These are phyloP conservation scores for Halcyon chelicuti DNA, from an alignment of 2,797 vertebrate genomes.

Conservation along the genomic window DNA sequence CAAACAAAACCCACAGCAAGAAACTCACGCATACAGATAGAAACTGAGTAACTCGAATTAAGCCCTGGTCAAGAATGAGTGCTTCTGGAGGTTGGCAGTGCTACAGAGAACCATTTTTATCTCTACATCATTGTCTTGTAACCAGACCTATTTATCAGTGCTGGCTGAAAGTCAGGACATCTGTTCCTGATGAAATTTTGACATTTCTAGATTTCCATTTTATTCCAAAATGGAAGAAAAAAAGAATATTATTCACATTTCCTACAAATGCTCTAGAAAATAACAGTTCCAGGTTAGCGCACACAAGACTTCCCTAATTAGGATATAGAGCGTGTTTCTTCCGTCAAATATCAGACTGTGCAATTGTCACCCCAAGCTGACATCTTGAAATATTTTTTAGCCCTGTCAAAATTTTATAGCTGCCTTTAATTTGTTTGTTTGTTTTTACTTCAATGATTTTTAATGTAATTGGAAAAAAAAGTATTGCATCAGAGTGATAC, in stretches of 20 bases:
- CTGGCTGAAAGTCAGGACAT: conserved; percentile 49
- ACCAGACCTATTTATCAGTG: not conserved
- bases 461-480: not conserved
- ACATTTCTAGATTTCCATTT: conserved; percentile 48
- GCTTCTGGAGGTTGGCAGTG: not conserved
- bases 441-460: not conserved
- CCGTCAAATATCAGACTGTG: not conserved
- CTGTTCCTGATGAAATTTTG: conserved; percentile 28
- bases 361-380: not conserved
- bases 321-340: not conserved
- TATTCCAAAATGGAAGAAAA: conserved; percentile 44
- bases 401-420: not conserved
- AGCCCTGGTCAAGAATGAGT: not conserved
- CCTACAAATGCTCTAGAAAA: conserved; percentile 12
- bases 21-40: not conserved
- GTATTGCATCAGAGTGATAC: not conserved
- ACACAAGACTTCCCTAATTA: not conserved
- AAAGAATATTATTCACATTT: conserved; percentile 6
- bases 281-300: not conserved
- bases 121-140: not conserved
- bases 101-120: not conserved
- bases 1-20: not conserved
- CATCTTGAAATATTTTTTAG: not conserved
- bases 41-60: not conserved
- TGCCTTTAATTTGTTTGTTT: not conserved